A percentile compares a stretch with the other conserved stretches of the same genome.
Conservation (phyloP, 2,888 invertebrate genomes). For the Ypsolopha scabrella region DNA sequence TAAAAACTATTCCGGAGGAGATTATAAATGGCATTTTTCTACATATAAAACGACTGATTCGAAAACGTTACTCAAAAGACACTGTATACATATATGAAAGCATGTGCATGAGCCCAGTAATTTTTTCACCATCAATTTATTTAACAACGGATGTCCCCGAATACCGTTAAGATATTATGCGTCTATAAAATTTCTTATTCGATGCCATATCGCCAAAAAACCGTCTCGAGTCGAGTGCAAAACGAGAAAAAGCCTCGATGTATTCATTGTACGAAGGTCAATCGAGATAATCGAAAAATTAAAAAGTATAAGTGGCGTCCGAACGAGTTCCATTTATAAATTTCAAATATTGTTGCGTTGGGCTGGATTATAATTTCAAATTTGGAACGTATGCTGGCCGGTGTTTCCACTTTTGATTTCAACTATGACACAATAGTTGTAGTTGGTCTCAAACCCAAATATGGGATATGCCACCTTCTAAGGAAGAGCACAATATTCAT, state of each 20-base stretch:
- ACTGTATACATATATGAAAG: no score
- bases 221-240: conserved; percentile 14
- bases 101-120: no score
- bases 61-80: no score
- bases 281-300: conserved; percentile 53
- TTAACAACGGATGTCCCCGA: neutral
- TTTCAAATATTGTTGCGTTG: conserved; percentile 58
- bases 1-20: no score
- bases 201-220: neutral
- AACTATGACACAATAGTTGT: conserved; percentile 1
- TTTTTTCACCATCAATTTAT: neutral
- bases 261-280: conserved; percentile 63
- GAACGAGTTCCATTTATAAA: conserved; percentile 52
- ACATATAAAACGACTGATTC: no score
- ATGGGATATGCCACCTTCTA: neutral
- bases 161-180: conserved; percentile 3
- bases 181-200: neutral
- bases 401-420: conserved; percentile 36
- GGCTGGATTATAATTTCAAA: conserved; percentile 62
- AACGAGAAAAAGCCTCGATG: conserved; percentile 39
- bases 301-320: conserved; percentile 64
- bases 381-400: conserved; percentile 24
- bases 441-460: neutral
- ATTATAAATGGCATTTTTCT: no score
- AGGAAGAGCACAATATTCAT: neutral